Evolutionary conservation across 1,140 invertebrate species (phyloP), one percentile per base, ranked within the genome.

Genomic region (Drosophila tropicalis): DNA sequence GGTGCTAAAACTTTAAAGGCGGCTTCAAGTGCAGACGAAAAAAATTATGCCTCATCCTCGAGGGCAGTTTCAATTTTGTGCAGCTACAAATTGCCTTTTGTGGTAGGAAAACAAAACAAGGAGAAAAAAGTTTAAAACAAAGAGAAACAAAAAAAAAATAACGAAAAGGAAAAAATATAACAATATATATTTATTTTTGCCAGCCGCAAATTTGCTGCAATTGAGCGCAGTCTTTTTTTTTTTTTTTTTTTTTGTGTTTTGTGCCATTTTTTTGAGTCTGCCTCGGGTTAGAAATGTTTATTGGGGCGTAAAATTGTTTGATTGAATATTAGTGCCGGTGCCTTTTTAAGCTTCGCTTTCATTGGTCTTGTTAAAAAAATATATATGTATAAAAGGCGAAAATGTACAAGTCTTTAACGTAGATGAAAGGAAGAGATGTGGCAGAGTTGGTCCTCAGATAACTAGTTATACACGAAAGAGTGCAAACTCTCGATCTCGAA

Each of bases 221-320:
- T 89, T 80, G 76, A 70, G 76, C 67, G 51, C 70, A 79, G 71
- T 87, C 69, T 32, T 40, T 34, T 36, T 32, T 19, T 67, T 51
- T 60, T 60, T 36, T 32, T 19, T 67, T 51, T 60, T 60, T 25
- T 65, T 40, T 55, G 29, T 62, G 29, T 62, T 41, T 44, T 62
- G 40, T 62, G 60, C 60, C 39, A 29, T 40, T 39, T 41, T 41
- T 61, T 66, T 72, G 44, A 41, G 51, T 34, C 29, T 58, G 75
- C 84, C 73, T 76, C 79, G 68, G 83, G 72, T 80, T 89, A 87
- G 79, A 76, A 77, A 70, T 62, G 71, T 83, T 86, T 86, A 86
- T 83, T 86, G 83, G 79, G 62, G 79, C 83, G 72, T 79, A 36
- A 86, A 86, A 87, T 83, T 80, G 83, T 87, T 87, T 83, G 83